Base-by-base conservation (phyloP, 1,140 invertebrate species). In the Oppia nitens region DNA sequence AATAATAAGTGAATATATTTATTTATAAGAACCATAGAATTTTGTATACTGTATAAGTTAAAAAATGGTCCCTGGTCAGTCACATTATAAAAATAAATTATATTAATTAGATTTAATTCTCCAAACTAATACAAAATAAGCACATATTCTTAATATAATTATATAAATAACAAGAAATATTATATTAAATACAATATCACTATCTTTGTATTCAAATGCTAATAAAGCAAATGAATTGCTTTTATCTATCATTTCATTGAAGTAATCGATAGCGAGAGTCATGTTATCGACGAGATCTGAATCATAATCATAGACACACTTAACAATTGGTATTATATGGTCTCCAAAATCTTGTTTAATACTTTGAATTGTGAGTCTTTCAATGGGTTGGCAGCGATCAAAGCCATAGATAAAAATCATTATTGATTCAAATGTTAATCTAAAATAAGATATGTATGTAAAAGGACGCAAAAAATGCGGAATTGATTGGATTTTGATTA, bases 401-500 rank as follows among this genome's bases (percentile, higher is more conserved):
- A 84, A 83, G 20, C 89, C 87, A 70, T 93, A 94, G 25, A 94
- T 84, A 9, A 86, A 82, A 29, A 92, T 79, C 77, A 94, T 82
- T 9, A 85, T 80, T 3, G 87, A 85, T 74, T 94, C 89, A 72
- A 93, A 95, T 14, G 86, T 83, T 69, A 92, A 93, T 60, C 88
- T 78, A 17, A 91, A 81, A 71, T 93, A 94, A 48, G 86, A 90
- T 6, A 87, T 73, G 73, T 92, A 94, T 3, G 89, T 61, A 6
- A 61, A 14, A 12, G 60, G 60, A 23, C 47, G 57, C 6, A 55
- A 55, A 20, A 27, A 55, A 26, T 25, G 74, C 6, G 90, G 90
- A 66, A 95, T 89, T n/a, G 87, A 86, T 64, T 88, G 81, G 69
- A 94, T 84, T 67, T 87, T 90, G 23, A 93, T 85, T 73, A 95